Conservation (phyloP, 2,888 invertebrate species). For the Brachyptera risi region DNA sequence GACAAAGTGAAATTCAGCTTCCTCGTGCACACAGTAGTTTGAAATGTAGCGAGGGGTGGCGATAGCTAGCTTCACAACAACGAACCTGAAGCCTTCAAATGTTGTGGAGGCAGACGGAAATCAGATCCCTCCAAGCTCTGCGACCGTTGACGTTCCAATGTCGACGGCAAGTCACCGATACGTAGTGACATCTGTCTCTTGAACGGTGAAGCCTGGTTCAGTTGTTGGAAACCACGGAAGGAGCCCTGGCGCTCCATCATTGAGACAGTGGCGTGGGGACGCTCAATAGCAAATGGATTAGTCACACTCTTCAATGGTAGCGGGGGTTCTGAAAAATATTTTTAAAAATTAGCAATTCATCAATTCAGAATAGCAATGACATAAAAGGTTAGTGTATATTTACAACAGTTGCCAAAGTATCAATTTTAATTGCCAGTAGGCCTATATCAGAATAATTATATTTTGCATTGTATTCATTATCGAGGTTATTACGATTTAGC, state of each 20-base stretch:
- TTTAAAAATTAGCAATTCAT: too few species aligned
- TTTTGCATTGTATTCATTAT: too few species aligned
- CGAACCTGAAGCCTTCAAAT: conserved; percentile 47
- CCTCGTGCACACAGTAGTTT: too few species aligned
- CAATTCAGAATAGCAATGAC: too few species aligned
- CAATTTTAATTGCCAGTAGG: too few species aligned
- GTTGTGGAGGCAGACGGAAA: conserved; percentile 44
- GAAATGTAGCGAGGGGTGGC: too few species aligned
- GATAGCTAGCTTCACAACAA: too few species aligned
- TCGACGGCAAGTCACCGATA: conserved; percentile 92
- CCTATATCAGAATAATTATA: too few species aligned
- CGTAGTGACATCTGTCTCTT: conserved; percentile 94
- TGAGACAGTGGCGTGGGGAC: conserved; percentile 92
- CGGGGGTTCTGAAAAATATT: conserved; percentile 49
- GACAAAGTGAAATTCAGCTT: too few species aligned
- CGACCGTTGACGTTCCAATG: conserved; percentile 69
- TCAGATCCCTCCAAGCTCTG: conserved; percentile 46
- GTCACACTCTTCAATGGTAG: conserved; percentile 53
- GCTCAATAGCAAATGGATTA: conserved; percentile 91
- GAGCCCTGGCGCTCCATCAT: conserved; percentile 94
- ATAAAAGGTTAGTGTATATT: too few species aligned
- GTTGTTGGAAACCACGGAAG: conserved; percentile 83
- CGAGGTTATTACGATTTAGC: too few species aligned
- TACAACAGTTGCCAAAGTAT: too few species aligned
- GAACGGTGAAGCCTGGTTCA: conserved; percentile 82